These are phyloP conservation scores for Hipparchia sbordonii DNA, from an alignment of 2,888 invertebrate species.

Conservation along the genomic window DNA sequence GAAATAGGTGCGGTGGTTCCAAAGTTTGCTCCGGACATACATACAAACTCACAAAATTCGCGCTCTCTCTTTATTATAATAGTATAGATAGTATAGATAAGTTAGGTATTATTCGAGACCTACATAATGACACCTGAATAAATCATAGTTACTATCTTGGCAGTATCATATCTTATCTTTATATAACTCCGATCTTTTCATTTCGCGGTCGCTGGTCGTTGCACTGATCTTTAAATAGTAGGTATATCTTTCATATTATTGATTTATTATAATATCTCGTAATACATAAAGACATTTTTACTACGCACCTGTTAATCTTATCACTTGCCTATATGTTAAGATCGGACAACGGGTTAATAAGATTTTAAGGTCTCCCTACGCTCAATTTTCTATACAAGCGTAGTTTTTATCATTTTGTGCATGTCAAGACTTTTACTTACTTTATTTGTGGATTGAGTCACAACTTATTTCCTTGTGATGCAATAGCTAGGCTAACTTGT, in stretches of 20 bases:
- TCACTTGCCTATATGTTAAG: not conserved
- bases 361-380: too few relatives aligned
- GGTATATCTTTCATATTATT: constrained; percentile 18
- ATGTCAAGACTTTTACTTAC: too few relatives aligned
- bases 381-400: too few relatives aligned
- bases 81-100: too few relatives aligned
- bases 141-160: constrained; percentile 8
- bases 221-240: constrained; percentile 13
- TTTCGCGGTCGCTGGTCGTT: constrained; percentile 14
- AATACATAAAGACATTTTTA: constrained; percentile 10
- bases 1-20: too few relatives aligned
- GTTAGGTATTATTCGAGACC: not conserved
- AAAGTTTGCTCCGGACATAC: too few relatives aligned
- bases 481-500: too few relatives aligned
- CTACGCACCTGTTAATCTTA: constrained; percentile 2
- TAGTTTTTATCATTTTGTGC: too few relatives aligned
- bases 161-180: constrained; percentile 21
- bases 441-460: too few relatives aligned
- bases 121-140: constrained; percentile 7
- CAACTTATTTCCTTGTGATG: too few relatives aligned
- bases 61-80: too few relatives aligned
- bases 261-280: constrained; percentile 15
- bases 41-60: too few relatives aligned
- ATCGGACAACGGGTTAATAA: not conserved
- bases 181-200: constrained; percentile 17